Evolutionary conservation across 1,140 invertebrate species (phyloP), one percentile per base, ranked within the genome.

Genomic region (Drosophila punjabiensis): DNA sequence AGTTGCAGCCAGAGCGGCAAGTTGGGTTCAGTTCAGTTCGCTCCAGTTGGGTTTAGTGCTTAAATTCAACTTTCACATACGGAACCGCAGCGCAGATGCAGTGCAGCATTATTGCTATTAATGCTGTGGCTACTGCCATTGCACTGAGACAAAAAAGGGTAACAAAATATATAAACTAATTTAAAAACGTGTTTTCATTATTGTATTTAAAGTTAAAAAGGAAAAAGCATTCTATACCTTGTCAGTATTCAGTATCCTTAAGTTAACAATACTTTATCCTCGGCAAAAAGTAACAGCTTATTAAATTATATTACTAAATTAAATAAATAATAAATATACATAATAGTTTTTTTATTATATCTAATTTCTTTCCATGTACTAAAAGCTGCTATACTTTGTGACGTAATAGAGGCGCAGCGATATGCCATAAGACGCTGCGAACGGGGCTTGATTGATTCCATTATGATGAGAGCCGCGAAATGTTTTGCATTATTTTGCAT

Each of bases 401-500:
- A 76, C 70, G 73, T 75, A 76, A 75, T 50, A 56, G 24, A 28
- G 37, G 20, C 32, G 20, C 32, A 52, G 45, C 74, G 50, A 74
- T 74, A 83, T 76, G 68, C 69, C 81, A 84, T 89, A 89, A 89
- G 80, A 78, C 81, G 47, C 65, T 56, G 79, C 52, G 59, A 85
- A 71, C 66, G 76, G 84, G 45, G 59, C 69, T 58, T 90, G 86
- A 89, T 89, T 90, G 86, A 90, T 90, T 90, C 81, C 79, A 76
- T 86, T 68, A 79, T 71, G 75, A 64, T 30, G 76, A 68, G 58
- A 58, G 75, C 70, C 43, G 64, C 52, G 55, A 81, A 69, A 66
- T 66, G 69, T n/a, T 79, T 79, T 71, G 58, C 74, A 86, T 88
- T 91, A 83, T 90, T 90, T 91, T 91, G 80, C 87, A 83, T 88